Evolutionary conservation across 92 coral and sea anemone species (phyloP), one percentile per base, ranked within the genome.

Genomic region (Paramuricea clavata): DNA sequence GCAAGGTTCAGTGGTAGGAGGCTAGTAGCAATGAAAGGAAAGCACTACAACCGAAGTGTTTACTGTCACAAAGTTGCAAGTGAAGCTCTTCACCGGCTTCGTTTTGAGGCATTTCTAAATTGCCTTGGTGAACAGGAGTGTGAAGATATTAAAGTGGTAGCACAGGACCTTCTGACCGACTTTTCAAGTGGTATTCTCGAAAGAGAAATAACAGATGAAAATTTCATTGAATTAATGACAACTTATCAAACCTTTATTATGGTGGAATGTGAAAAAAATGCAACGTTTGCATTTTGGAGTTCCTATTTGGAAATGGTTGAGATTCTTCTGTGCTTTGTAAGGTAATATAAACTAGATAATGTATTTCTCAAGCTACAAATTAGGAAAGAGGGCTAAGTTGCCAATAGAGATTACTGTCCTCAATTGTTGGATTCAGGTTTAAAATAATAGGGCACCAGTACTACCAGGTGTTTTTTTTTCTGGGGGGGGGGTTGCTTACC

Each of bases 71-170:
- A 92, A 89, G 89, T 90, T 67, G 76, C 87, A 7, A 90, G 79
- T 77, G 91, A 89, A 70, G 92, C 92, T 52, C 42, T 92, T 78
- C 92, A 92, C 50, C 85, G 74, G 34, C 78, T 89, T 47, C 95
- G 87, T 71, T 92, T 90, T 81, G 26, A 44, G 78, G 75, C 49
- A 12, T 92, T 89, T 31, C 74, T 67, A 67, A 28, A 28, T 67
- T 67, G 36, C 6, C 39, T 67, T 25, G 39, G 21, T 67, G 74
- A 13, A 28, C 27, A 67, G 27, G 74, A 67, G 27, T 25, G 74
- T 67, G 36, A 67, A 67, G 7, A 23, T 17, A 23, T 67, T 21
- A 67, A 67, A 67, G 35, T 30, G 35, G 74, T 67, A 67, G 74
- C 74, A 67, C 74, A 67, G 27, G 36, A 34, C 0, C 74, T 67